Percentiles rank a stretch among this genome's conserved stretches.
phyloP scores from a whole-genome alignment of 2,888 invertebrate genomes.

The Erpobdella octoculata region DNA sequence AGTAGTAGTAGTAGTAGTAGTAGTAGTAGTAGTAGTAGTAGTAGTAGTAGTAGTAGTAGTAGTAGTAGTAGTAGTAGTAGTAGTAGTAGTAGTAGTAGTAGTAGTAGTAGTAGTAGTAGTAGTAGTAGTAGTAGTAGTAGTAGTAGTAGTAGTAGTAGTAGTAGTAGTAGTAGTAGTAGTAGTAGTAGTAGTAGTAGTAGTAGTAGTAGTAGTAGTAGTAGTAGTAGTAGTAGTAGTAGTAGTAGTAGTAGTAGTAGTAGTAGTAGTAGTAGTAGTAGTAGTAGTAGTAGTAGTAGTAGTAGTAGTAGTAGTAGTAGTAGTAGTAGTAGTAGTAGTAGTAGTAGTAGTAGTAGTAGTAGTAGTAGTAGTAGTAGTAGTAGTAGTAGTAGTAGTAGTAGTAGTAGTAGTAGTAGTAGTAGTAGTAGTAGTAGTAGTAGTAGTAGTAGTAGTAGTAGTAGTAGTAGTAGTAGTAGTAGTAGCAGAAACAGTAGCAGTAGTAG shows the following conservation, averaged over 20 bases:
- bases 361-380: conserved; percentile 32
- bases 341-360: conserved; percentile 32
- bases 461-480: too few relatives aligned
- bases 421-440: conserved; percentile 32
- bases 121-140: conserved; percentile 14
- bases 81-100: conserved; percentile 32
- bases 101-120: conserved; percentile 32
- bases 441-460: conserved; percentile 23
- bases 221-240: conserved; percentile 1
- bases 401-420: conserved; percentile 32
- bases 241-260: neutral
- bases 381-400: conserved; percentile 32
- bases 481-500: too few relatives aligned
- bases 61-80: conserved; percentile 32
- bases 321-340: conserved; percentile 32
- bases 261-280: conserved; percentile 30
- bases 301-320: conserved; percentile 32
- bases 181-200: neutral
- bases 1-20: conserved; percentile 32
- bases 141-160: conserved; percentile 12
- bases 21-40: conserved; percentile 32
- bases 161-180: conserved; percentile 15
- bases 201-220: neutral
- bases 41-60: conserved; percentile 32
- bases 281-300: conserved; percentile 30